Evolutionary conservation across 1,140 invertebrate genomes (phyloP).

Genomic region (Calephelis virginiensis): DNA sequence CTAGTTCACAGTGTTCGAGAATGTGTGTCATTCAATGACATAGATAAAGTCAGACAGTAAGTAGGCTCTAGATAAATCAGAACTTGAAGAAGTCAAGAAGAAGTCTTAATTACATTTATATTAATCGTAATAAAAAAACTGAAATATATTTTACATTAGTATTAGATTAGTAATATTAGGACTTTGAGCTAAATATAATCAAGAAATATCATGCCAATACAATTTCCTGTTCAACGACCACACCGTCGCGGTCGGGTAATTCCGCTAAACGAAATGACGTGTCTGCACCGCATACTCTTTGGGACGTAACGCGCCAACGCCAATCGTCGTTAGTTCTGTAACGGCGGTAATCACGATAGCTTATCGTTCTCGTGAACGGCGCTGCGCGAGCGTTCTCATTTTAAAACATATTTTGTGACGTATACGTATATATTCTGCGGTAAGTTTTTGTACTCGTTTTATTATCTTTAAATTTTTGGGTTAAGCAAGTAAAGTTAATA

Average conservation of each 20-base stretch:
- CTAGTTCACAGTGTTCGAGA: neutral
- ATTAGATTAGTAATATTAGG: neutral
- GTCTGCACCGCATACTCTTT: slow-evolving; percentile 28
- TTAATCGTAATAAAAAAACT: neutral
- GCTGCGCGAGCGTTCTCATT: slow-evolving; percentile 30
- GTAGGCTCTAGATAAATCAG: slow-evolving; percentile 1
- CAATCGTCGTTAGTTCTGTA: slow-evolving; percentile 31
- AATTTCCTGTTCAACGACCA: slow-evolving; percentile 4
- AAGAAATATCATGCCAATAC: neutral
- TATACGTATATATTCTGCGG: neutral
- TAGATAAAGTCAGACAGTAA: neutral
- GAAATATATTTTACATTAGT: neutral
- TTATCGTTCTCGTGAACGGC: slow-evolving; percentile 31
- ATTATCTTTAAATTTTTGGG: too few species aligned
- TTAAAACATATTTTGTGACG: slow-evolving; percentile 22
- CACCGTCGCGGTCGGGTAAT: neutral
- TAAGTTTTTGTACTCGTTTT: neutral
- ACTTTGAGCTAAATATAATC: too few species aligned
- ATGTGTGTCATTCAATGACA: neutral
- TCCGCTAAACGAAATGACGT: slow-evolving; percentile 15
- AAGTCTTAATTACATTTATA: neutral
- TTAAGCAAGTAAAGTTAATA: too few species aligned
- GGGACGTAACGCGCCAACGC: slow-evolving; percentile 37
- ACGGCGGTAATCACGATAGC: slow-evolving; percentile 33
- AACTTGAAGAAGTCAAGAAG: too few species aligned